Base-by-base conservation (phyloP, 2,113 vertebrate genomes). In the Sylvia atricapilla region DNA sequence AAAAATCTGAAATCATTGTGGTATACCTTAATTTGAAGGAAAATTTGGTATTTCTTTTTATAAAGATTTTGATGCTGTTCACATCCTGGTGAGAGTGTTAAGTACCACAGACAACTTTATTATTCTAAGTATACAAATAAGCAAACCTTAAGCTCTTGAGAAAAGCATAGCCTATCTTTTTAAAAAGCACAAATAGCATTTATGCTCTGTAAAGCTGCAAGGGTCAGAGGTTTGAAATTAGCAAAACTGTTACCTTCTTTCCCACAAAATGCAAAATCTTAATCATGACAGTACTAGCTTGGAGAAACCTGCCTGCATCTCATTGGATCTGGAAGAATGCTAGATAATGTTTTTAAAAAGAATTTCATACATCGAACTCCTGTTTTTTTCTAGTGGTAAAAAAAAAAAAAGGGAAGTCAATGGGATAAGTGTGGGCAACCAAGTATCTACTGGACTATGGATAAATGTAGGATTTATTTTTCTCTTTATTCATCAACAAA, bases 401-500 rank as follows among this genome's bases (percentile, higher is more conserved):
- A 67, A 69, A 77, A 25, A 64, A 7, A 53, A 37, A 37, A 64
- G 6, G 50, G 6, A 23, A 13, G 39, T 52, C 28, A 46, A 37
- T 73, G 59, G 31, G 14, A 35, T 58, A 73, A 86, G 28, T 19
- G 56, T 8, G 6, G 66, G 59, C 72, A 91, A 87, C 88, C 35
- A 78, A 56, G 16, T 88, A 72, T 91, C 85, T 94, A 83, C 55
- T 66, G 64, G 55, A 66, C 92, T 85, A 91, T 39, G 62, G 68
- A 69, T 5, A 90, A 92, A 89, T 13, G 44, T 62, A 86, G 43
- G 67, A 85, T 84, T 85, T 88, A 58, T 94, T 96, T 80, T 90
- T 74, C 69, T 94, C 66, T 92, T 96, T 92, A 90, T 75, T 84
- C 80, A 93, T 77, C 75, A 86, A 84, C 4, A 87, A 90, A 96